Percentiles rank a stretch among this genome's conserved stretches.
phyloP scores from a whole-genome alignment of 2,113 vertebrate species.

The Columbina picui region DNA sequence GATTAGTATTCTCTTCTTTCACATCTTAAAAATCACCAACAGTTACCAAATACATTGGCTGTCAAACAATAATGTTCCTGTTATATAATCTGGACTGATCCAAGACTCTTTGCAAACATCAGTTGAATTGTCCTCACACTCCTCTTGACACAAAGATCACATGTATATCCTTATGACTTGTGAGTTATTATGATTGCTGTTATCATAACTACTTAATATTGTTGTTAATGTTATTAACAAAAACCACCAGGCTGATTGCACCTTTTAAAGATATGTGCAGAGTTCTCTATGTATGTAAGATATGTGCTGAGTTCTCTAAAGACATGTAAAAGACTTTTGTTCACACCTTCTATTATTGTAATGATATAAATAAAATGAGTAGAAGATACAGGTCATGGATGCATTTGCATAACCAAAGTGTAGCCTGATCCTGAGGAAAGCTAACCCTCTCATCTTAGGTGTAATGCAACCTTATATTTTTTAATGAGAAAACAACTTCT shows the following conservation, averaged over 20 bases:
- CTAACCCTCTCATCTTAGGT: neutral
- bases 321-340: neutral
- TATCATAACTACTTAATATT: neutral
- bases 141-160: neutral
- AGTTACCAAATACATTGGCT: neutral
- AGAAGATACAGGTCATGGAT: neutral
- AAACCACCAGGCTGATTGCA: neutral
- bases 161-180: neutral
- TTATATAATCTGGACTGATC: neutral
- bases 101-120: neutral
- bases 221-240: neutral
- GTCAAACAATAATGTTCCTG: neutral
- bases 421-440: neutral
- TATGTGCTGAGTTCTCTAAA: neutral
- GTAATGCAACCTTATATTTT: neutral
- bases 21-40: neutral
- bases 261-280: neutral
- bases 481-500: neutral
- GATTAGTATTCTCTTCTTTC: neutral
- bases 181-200: neutral
- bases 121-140: neutral
- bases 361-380: slow-evolving; percentile 16
- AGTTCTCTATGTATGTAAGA: neutral
- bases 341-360: neutral
- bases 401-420: slow-evolving; percentile 1